A percentile compares a stretch with the other conserved stretches of the same genome.
These are phyloP conservation scores for Galeopterus variegatus DNA, from an alignment of 2,113 vertebrate species.

Conservation along the genomic window DNA sequence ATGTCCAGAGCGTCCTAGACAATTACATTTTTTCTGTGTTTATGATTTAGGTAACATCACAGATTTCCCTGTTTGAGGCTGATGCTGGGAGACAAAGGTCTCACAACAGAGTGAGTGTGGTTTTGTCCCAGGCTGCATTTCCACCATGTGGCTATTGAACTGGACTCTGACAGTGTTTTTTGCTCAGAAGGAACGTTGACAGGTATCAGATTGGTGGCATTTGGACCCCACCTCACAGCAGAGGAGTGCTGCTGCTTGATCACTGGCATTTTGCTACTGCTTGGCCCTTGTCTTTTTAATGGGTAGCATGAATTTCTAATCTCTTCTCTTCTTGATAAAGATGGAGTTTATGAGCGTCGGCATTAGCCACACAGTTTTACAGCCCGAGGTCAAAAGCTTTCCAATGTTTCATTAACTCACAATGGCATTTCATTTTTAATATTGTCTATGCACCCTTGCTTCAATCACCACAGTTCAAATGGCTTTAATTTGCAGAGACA, in stretches of 20 bases:
- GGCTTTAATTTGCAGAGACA: constrained; percentile 75
- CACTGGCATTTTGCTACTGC: constrained; percentile 74
- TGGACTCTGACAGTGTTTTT: not conserved
- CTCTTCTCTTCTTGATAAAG: constrained; percentile 63
- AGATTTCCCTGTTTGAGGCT: not conserved
- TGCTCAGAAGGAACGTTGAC: not conserved
- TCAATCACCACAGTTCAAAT: constrained; percentile 70
- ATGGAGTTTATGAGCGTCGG: not conserved
- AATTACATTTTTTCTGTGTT: not conserved
- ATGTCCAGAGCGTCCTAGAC: not conserved
- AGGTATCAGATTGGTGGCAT: not conserved
- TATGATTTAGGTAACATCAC: not conserved
- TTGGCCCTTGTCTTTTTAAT: constrained; percentile 61
- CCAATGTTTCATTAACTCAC: constrained; percentile 80
- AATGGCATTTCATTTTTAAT: constrained; percentile 84
- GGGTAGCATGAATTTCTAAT: constrained; percentile 59
- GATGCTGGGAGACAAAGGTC: not conserved
- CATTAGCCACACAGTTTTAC: constrained; percentile 49
- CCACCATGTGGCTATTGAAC: not conserved
- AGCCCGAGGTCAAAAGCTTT: constrained; percentile 79
- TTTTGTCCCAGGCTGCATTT: not conserved
- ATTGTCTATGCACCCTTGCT: constrained; percentile 64
- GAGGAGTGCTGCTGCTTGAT: not conserved
- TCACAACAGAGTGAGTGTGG: not conserved
- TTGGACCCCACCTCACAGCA: not conserved